Base-by-base conservation (phyloP, 1,140 invertebrate species). In the Globodera rostochiensis region DNA sequence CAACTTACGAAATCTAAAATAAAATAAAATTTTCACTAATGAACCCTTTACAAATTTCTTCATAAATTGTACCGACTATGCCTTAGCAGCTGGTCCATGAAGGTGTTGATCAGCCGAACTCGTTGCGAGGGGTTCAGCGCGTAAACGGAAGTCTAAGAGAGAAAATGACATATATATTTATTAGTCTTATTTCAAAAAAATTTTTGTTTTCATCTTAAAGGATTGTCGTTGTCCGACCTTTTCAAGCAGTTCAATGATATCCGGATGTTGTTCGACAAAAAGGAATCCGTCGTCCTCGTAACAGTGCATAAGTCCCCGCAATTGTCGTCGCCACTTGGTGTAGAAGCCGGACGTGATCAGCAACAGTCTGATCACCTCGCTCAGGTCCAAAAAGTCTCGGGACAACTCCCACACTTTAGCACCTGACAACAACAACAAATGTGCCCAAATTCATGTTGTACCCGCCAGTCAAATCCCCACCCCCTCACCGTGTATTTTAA, bases 271-370 rank as follows among this genome's bases (percentile, higher is more conserved):
- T 19, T 47, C 11, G 6, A 53, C n/a, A 64, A 85, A 81, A 7
- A 21, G 19, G 84, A 67, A 84, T 1, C 67, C 83, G 49, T 73
- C 84, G 73, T 84, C 83, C 19, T 85, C 83, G 47, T 60, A 84
- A 50, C 83, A 84, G 19, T 85, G 76, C 47, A 84, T 81, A 19
- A n/a, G 66, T 9, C 83, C 83, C 13, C 83, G 77, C n/a, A 53
- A 64, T 70, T 73, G 50, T 11, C 47, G 15, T 36, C 83, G 84
- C 25, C 71, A 53, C n/a, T 49, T 73, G 7, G 79, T 73, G 69
- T 84, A 84, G 64, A 84, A 84, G 53, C 83, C 83, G 45, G 83
- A 80, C 1, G 78, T 74, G 46, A 73, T 21, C 64, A 84, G 74
- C 46, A 45, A 46, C 8, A 84, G 77, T 15, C 83, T 64, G 21